Base-by-base conservation (phyloP, 1,140 invertebrate species). In the Aphelenchoides fujianensis region DNA sequence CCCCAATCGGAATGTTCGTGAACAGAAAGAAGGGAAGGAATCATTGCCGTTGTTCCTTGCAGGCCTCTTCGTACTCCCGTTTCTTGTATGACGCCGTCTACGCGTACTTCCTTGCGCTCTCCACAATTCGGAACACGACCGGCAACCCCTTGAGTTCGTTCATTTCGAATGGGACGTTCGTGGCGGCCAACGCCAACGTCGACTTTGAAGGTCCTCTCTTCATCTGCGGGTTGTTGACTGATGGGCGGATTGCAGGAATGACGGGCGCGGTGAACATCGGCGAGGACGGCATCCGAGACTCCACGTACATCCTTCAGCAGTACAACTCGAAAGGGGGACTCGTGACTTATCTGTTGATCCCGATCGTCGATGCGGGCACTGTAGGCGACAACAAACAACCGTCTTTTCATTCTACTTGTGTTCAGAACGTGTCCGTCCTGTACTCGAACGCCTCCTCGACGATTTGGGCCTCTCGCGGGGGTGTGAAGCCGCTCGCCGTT, bases 31-130 rank as follows among this genome's bases (percentile, higher is more conserved):
- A 48, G 30, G 41, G 12, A n/a, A n/a, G 12, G 12, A 23, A 48
- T 48, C 23, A 12, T 48, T 48, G 41, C n/a, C n/a, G n/a, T n/a
- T n/a, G 23, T n/a, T n/a, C n/a, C n/a, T n/a, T n/a, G n/a, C 23
- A 48, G 41, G 55, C 55, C 9, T 79, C 73, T 23, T 12, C 36
- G 7, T 79, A 75, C 37, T 53, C 73, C 7, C 55, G 55, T 12
- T 79, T 75, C 34, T 72, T 74, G 19, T 74, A 79, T 34, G 73
- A 74, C 57, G 55, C 19, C 28, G 34, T 74, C 35, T 79, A 76
- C 27, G 35, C 63, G 27, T 76, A 76, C 67, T 36, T 30, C 23
- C 30, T 76, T 30, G 73, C 78, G 19, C 23, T 76, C 19, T 52
- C 35, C 28, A 68, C 63, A 3, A 76, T 52, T 1, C 37, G 74